Base-by-base conservation (phyloP, 2,888 invertebrate genomes). In the Rhingia rostrata region DNA sequence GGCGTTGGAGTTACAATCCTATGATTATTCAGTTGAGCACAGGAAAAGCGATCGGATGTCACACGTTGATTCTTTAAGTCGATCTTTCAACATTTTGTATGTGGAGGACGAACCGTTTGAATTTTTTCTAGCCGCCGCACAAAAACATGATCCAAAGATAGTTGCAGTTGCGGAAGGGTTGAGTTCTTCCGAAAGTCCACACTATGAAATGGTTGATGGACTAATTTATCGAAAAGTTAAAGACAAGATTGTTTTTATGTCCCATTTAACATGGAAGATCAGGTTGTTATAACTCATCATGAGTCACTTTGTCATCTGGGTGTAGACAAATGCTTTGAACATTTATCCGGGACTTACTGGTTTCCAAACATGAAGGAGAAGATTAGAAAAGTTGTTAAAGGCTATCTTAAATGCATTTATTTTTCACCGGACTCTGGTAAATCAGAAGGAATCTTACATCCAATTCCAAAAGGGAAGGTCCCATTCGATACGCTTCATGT, bases 401-500 rank as follows among this genome's bases (percentile, higher is more conserved):
- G 9, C 4, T 12, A 2, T 22, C 22, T 22, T 22, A 22, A 22
- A 22, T 22, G 22, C 22, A 22, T 22, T 22, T 22, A 22, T 0
- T 88, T 75, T 56, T 90, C 89, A 49, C 87, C 87, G 22, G 90
- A 91, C 78, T 58, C 73, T 1, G 86, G 87, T 0, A 84, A 86
- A 4, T 56, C 54, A 10, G 88, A 88, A 70, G 90, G 91, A 14
- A 82, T 86, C 9, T 77, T 92, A 6, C 88, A 91, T 69, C 89
- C 90, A 0, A 91, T 92, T 41, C 88, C 88, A 22, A 91, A 91
- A 63, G 86, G 88, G 6, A 72, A 87, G 0, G 86, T 88, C 9
- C 91, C 91, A 0, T 90, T 92, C 53, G 88, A 91, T 63, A 91
- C 90, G 0, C 14, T 92, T 10, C 91, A 92, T 56, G 37, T 74